A percentile compares a stretch with the other conserved stretches of the same genome.
These are phyloP conservation scores for Manduca sexta DNA, from an alignment of 1,140 invertebrate genomes.

Conservation along the genomic window DNA sequence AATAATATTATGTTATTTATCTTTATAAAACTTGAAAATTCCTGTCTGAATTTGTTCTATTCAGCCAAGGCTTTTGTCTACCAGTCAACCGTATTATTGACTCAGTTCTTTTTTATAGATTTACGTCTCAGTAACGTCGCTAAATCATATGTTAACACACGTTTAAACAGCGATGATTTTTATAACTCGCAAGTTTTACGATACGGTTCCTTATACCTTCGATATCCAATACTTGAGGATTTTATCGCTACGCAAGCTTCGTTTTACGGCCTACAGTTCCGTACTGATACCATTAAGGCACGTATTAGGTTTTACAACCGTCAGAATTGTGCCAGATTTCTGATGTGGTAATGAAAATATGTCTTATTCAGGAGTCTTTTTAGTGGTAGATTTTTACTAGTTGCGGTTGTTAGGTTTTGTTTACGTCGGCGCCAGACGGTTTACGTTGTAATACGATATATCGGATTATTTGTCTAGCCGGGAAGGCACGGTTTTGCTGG, in stretches of 20 bases:
- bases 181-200: conserved; percentile 28
- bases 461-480: no score
- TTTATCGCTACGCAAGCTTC: conserved; percentile 41
- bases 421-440: no score
- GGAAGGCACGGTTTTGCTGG: no score
- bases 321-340: conserved; percentile 25
- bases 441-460: no score
- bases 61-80: no score
- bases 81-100: neutral
- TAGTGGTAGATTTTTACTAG: no score
- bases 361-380: no score
- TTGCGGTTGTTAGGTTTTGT: no score
- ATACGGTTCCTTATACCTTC: conserved; percentile 35
- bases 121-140: neutral
- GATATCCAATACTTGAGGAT: conserved; percentile 38
- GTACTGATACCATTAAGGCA: conserved; percentile 38
- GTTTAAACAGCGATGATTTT: conserved; percentile 3
- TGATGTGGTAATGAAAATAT: neutral
- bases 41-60: no score
- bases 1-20: no score
- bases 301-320: conserved; percentile 39
- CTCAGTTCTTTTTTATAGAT: neutral
- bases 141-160: neutral
- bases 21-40: no score
- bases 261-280: conserved; percentile 36